phyloP scores from a whole-genome alignment of 2,888 invertebrate genomes.

The Orchesella flavescens region DNA sequence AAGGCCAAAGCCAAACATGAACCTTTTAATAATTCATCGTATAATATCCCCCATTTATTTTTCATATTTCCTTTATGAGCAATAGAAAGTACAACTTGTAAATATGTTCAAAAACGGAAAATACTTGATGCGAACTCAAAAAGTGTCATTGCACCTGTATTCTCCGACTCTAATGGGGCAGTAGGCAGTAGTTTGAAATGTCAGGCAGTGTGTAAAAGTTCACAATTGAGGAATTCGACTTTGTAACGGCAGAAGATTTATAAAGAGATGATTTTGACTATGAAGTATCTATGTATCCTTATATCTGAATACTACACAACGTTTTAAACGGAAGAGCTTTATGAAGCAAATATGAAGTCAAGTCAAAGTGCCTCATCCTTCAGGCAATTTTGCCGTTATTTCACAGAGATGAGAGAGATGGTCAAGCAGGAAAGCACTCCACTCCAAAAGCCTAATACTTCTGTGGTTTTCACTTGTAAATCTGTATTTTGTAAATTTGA shows the following conservation, averaged over 20 bases:
- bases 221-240: background rate
- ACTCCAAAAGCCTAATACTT: background rate
- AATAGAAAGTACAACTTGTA: background rate
- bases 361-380: no score
- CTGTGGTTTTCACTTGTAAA: background rate
- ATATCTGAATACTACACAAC: background rate
- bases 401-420: background rate
- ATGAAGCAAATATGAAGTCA: background rate
- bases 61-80: slow-evolving; percentile 32
- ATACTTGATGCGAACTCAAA: slow-evolving; percentile 38
- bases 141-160: slow-evolving; percentile 58
- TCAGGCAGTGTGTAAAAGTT: background rate
- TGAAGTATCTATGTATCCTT: background rate
- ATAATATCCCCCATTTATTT: slow-evolving; percentile 58
- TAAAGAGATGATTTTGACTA: background rate
- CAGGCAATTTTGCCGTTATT: background rate
- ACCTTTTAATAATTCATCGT: slow-evolving; percentile 56
- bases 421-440: background rate
- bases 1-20: slow-evolving; percentile 44
- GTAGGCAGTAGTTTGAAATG: background rate
- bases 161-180: slow-evolving; percentile 9
- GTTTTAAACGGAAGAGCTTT: no score
- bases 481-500: background rate
- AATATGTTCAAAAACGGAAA: slow-evolving; percentile 43
- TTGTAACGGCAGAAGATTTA: no score